Evolutionary conservation across 2,797 vertebrate species (phyloP), one percentile per base, ranked within the genome.

Genomic region (Danio albolineatus): DNA sequence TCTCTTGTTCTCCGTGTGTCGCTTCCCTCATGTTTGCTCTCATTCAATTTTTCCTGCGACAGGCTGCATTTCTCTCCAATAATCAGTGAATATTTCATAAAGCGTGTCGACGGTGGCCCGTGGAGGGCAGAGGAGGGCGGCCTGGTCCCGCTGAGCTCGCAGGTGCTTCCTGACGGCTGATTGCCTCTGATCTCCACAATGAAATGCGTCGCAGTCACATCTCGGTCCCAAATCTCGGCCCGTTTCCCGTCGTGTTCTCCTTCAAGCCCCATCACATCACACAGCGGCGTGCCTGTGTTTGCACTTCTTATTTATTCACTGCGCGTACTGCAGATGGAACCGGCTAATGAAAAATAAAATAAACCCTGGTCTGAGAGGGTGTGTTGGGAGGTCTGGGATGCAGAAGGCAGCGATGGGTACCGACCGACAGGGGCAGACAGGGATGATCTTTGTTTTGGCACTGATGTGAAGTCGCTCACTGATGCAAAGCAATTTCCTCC

Each of bases 401-500:
- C 17, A 7, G 12, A 65, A 53, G 0, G n/a, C 51, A 48, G 28
- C 6, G 59, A 14, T 67, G 46, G 28, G 81, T 19, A 17, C 4
- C 16, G 4, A 36, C n/a, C 16, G 17, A 46, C 44, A 65, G 44
- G 61, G 21, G 21, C 46, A 70, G 49, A 56, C 57, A 16, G 62
- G 59, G 69, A 64, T 73, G 73, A 82, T 82, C 67, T 82, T 82
- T 73, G 51, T 76, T 72, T 72, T 43, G 54, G 28, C 44, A 8
- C 57, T 57, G 74, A 77, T 82, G 54, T 61, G 61, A 77, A 77
- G 49, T 66, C 70, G 46, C 74, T 77, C 74, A 44, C 49, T 66
- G 80, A 64, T 69, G 44, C 74, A 73, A 77, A 82, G 49, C 67
- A 82, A 77, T 82, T 77, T 77, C 74, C 57, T 71, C n/a, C 5